Evolutionary conservation across 1,140 invertebrate species (phyloP).

Genomic region (Grapholita molesta): DNA sequence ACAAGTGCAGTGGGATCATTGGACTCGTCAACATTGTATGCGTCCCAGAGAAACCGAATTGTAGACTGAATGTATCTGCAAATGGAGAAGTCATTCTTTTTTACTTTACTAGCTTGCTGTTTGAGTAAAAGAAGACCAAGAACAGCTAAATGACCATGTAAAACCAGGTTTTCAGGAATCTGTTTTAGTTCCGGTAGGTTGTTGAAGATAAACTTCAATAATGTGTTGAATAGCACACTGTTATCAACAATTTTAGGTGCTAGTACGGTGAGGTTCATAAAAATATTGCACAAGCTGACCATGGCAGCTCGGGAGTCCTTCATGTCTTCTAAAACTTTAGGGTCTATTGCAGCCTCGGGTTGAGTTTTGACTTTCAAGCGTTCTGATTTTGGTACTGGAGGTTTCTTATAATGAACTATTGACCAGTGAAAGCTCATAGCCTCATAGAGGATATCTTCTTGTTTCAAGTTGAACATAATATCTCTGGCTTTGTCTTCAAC

Average conservation of each 20-base stretch:
- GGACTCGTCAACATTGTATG: conserved; percentile 92
- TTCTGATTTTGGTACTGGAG: conserved; percentile 87
- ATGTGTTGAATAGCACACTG: conserved; percentile 85
- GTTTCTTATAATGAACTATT: conserved; percentile 91
- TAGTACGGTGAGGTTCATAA: conserved; percentile 95
- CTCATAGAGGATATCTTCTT: conserved; percentile 89
- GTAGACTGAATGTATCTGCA: conserved; percentile 92
- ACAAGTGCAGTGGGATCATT: conserved; percentile 89
- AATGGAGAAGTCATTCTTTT: conserved; percentile 92
- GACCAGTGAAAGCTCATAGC: conserved; percentile 91
- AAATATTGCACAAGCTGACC: conserved; percentile 92
- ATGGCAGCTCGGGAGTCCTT: conserved; percentile 89
- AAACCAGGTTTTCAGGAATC: conserved; percentile 88
- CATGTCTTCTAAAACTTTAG: conserved; percentile 87
- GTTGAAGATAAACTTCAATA: conserved; percentile 92
- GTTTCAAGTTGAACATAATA: conserved; percentile 87
- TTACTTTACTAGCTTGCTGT: conserved; percentile 88
- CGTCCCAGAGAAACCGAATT: conserved; percentile 95
- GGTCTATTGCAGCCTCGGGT: conserved; percentile 85
- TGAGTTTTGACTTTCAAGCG: conserved; percentile 85
- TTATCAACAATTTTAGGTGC: conserved; percentile 90
- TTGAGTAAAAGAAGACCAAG: conserved; percentile 90
- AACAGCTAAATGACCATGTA: conserved; percentile 91
- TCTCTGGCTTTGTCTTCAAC: conserved; percentile 92
- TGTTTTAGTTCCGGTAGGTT: conserved; percentile 91